Percentiles rank a stretch among this genome's conserved stretches.
Conservation (phyloP, 2,888 invertebrate genomes). For the Cheilosia soror region DNA sequence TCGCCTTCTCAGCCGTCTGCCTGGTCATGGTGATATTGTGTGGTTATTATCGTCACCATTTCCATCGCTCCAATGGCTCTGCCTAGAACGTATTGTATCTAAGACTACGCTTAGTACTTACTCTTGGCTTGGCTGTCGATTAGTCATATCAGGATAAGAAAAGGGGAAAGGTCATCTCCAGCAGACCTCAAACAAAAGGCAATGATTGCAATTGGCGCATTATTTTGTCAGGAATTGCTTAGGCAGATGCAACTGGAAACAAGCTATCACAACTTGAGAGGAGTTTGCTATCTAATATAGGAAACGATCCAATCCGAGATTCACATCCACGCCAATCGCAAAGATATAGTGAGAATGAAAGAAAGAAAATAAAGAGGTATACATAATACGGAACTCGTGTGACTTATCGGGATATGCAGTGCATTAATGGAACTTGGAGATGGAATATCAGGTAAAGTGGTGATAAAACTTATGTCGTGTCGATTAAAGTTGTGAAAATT, state of each 20-base stretch:
- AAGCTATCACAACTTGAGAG: slow-evolving; percentile 1
- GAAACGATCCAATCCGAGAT: neutral
- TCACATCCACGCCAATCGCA: slow-evolving; percentile 2
- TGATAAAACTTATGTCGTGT: slow-evolving; percentile 22
- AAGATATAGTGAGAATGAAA: neutral
- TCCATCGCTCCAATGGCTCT: slow-evolving; percentile 6
- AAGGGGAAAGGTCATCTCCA: neutral
- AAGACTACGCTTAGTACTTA: neutral
- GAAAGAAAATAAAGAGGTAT: slow-evolving; percentile 11
- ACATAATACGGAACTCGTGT: slow-evolving; percentile 29
- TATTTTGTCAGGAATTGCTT: neutral
- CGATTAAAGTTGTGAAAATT: neutral
- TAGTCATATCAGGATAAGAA: slow-evolving; percentile 19
- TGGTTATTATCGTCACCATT: slow-evolving; percentile 37
- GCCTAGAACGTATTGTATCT: slow-evolving; percentile 11
- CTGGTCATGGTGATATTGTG: slow-evolving; percentile 14
- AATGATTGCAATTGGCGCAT: neutral
- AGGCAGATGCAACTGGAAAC: neutral
- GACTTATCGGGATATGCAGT: slow-evolving; percentile 27
- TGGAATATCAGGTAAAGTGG: neutral
- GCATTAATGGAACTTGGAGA: slow-evolving; percentile 4
- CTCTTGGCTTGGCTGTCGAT: slow-evolving; percentile 6
- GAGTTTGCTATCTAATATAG: neutral
- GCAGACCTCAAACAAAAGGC: slow-evolving; percentile 1
- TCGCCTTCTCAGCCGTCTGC: slow-evolving; percentile 27